Evolutionary conservation across 64 coral and sea anemone species (phyloP).

Genomic region (Actinia equina): DNA sequence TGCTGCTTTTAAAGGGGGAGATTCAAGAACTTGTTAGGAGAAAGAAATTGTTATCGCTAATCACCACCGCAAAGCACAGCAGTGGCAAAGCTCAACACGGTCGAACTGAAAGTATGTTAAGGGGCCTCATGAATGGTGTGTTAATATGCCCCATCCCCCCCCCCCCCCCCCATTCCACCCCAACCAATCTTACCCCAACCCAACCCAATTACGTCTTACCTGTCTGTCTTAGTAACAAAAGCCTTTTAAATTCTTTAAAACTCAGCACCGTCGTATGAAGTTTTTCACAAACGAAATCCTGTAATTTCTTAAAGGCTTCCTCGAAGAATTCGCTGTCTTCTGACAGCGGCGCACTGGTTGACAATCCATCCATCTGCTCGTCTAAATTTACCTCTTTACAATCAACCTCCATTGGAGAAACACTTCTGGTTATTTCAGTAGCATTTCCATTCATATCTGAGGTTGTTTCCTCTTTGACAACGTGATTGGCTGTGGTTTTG

Average conservation of each 20-base stretch:
- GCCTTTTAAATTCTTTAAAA: slow-evolving; percentile 88
- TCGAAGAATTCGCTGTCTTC: slow-evolving; percentile 54
- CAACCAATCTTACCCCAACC: no score
- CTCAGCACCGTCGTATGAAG: slow-evolving; percentile 83
- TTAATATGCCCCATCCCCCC: no score
- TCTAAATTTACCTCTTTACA: slow-evolving; percentile 48
- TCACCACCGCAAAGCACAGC: no score
- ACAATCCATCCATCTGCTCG: slow-evolving; percentile 18
- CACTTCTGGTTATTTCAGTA: slow-evolving; percentile 9
- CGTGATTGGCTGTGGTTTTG: slow-evolving; percentile 28
- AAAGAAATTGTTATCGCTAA: no score
- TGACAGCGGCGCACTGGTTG: slow-evolving; percentile 46
- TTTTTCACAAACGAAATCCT: slow-evolving; percentile 88
- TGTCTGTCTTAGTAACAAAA: slow-evolving; percentile 78
- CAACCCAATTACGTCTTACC: slow-evolving; percentile 27
- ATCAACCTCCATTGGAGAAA: slow-evolving; percentile 69
- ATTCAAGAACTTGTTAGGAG: no score
- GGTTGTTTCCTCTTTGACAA: slow-evolving; percentile 2
- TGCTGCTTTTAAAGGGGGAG: no score
- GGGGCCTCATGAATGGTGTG: no score
- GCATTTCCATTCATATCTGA: slow-evolving; percentile 3
- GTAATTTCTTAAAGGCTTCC: slow-evolving; percentile 43
- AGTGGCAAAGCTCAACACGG: no score
- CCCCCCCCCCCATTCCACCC: no score
- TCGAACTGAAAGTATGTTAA: no score